Base-by-base conservation (phyloP, 2,113 vertebrate genomes). In the Aleadryas rufinucha region DNA sequence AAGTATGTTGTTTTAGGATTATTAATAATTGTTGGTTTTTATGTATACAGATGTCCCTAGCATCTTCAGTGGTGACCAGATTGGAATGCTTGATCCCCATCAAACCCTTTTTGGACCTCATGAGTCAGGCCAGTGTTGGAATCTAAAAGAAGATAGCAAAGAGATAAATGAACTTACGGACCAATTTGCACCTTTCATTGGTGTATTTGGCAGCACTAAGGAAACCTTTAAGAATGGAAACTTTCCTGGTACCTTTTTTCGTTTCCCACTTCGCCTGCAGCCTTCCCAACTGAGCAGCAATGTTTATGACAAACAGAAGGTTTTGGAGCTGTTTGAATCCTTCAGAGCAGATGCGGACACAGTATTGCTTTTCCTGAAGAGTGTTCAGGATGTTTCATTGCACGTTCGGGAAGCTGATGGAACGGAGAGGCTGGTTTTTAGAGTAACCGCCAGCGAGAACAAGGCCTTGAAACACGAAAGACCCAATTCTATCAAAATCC, bases 61-160 rank as follows among this genome's bases (percentile, higher is more conserved):
- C 97, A 99, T 99, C 97, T 99, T 99, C 92, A 99, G 99, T 87
- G 99, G 99, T 95, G 99, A 99, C 93, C 99, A 99, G 97, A 99
- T 99, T 96, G 99, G 99, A 81, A 99, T 99, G 98, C 96, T 99
- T 97, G 99, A 99, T 96, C 99, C 99, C 74, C 99, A 99, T 97
- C 99, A 99, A 94, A 98, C 98, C 33, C 98, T 99, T 88, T 99
- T 99, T 96, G 99, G 99, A 87, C 98, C 98, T 37, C 98, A 99
- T 44, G 99, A 99, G 95, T 99, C 99, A 11, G 99, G 99, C 70
- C 99, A 99, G 85, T 99, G 99, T 96, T 99, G 99, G 99, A 99
- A 99, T 96, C 97, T 99, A 69, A 99, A 98, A 96, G 98, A 98
- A 26, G 99, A 99, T 77, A 98, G 98, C 76, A 99, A 99, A 94